Conservation (phyloP, 2,888 invertebrate species). For the Hypomecis punctinalis region DNA sequence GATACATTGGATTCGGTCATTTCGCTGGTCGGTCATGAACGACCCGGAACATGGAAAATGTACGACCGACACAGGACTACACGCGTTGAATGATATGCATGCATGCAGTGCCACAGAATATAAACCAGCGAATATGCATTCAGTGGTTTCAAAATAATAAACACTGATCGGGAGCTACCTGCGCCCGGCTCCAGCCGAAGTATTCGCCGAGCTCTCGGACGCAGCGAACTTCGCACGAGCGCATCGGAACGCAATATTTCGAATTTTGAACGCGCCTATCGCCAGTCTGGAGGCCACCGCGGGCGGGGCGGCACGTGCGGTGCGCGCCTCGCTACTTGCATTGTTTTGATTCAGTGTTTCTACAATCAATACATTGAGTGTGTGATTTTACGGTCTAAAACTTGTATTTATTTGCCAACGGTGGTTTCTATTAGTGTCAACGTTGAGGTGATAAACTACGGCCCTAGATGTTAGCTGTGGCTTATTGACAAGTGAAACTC, state of each 20-base stretch:
- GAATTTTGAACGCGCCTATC: conserved; percentile 46
- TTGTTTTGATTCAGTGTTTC: conserved; percentile 78
- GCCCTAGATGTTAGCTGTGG: conserved; percentile 56
- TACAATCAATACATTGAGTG: conserved; percentile 74
- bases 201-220: conserved; percentile 55
- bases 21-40: too few relatives aligned
- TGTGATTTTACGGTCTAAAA: conserved; percentile 67
- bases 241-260: conserved; percentile 75
- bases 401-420: conserved; percentile 43
- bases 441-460: conserved; percentile 40
- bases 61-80: too few relatives aligned
- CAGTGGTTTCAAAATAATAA: conserved; percentile 65
- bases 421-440: conserved; percentile 22
- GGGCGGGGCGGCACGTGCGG: conserved; percentile 83
- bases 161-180: conserved; percentile 59
- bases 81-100: conserved; percentile 24
- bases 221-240: conserved; percentile 70
- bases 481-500: conserved; percentile 82
- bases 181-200: conserved; percentile 47
- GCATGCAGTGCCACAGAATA: conserved; percentile 45
- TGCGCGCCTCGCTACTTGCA: conserved; percentile 81
- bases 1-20: too few relatives aligned
- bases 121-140: conserved; percentile 2
- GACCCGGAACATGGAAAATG: too few relatives aligned
- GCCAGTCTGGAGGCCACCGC: conserved; percentile 79